These are phyloP conservation scores for Lathronympha strigana DNA, from an alignment of 2,888 invertebrate genomes.

Conservation along the genomic window DNA sequence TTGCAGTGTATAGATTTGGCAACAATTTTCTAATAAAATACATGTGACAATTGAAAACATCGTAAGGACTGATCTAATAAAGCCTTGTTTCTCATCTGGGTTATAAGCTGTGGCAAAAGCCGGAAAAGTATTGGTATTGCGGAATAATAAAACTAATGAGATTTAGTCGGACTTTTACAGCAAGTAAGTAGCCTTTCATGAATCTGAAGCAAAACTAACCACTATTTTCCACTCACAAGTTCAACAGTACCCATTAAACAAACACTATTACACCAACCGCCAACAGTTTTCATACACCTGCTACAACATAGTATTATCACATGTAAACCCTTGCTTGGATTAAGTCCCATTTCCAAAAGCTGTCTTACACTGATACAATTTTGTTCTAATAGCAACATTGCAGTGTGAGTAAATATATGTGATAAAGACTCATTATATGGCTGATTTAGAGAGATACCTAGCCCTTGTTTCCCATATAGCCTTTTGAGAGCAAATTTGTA, in stretches of 20 bases:
- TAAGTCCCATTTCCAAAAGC: constrained; percentile 12
- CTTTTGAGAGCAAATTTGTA: not conserved
- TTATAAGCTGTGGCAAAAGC: too few relatives aligned
- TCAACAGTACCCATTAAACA: constrained; percentile 1
- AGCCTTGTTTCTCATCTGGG: too few relatives aligned
- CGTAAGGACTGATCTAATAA: too few relatives aligned
- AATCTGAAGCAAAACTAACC: not conserved
- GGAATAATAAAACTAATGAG: too few relatives aligned
- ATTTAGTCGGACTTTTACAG: too few relatives aligned
- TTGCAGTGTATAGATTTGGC: not conserved
- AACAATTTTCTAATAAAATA: not conserved
- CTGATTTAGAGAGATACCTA: too few relatives aligned
- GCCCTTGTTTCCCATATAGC: not conserved
- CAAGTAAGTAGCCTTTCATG: not conserved
- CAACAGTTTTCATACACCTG: constrained; percentile 42
- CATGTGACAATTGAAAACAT: too few relatives aligned
- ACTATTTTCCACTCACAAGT: constrained; percentile 6
- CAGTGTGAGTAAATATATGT: too few relatives aligned
- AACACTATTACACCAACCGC: constrained; percentile 6
- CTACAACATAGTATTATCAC: constrained; percentile 47
- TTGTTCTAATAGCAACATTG: too few relatives aligned
- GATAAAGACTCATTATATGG: too few relatives aligned
- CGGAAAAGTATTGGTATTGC: too few relatives aligned
- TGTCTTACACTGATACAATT: not conserved
- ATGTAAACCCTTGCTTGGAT: constrained; percentile 1